phyloP scores from a whole-genome alignment of 2,113 vertebrate genomes.

The Eulemur macaco region DNA sequence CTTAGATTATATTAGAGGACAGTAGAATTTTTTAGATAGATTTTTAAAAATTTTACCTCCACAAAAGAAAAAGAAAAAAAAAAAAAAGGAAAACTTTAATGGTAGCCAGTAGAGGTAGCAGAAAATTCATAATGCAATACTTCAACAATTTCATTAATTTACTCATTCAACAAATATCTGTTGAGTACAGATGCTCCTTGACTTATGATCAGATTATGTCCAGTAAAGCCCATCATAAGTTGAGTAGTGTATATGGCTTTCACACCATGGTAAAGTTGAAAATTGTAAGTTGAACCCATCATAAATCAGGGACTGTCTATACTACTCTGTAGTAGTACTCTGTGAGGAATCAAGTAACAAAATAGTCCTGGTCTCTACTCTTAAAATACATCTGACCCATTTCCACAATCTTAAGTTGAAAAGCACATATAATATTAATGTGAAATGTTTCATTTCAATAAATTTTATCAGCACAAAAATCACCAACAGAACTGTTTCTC shows the following conservation, averaged over 20 bases:
- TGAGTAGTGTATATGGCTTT: background rate
- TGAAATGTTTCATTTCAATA: constrained; percentile 3
- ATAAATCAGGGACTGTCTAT: background rate
- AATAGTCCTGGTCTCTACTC: background rate
- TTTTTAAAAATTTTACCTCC: background rate
- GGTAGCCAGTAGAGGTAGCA: background rate
- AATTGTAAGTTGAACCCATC: background rate
- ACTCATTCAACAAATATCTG: background rate
- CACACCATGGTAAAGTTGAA: background rate
- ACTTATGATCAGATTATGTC: background rate
- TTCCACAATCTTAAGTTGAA: constrained; percentile 40
- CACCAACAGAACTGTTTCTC: background rate
- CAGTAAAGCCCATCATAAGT: background rate
- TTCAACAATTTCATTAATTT: background rate
- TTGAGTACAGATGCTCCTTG: background rate
- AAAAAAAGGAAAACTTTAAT: background rate
- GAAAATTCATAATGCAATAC: background rate
- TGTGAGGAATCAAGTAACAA: background rate
- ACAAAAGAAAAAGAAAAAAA: background rate
- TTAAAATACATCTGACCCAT: constrained; percentile 25
- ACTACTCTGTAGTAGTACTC: background rate
- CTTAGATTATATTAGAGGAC: background rate
- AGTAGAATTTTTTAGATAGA: background rate
- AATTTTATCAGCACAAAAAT: background rate
- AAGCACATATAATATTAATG: background rate